phyloP scores from a whole-genome alignment of 2,888 invertebrate species.

The Apomyelois bistriatella region DNA sequence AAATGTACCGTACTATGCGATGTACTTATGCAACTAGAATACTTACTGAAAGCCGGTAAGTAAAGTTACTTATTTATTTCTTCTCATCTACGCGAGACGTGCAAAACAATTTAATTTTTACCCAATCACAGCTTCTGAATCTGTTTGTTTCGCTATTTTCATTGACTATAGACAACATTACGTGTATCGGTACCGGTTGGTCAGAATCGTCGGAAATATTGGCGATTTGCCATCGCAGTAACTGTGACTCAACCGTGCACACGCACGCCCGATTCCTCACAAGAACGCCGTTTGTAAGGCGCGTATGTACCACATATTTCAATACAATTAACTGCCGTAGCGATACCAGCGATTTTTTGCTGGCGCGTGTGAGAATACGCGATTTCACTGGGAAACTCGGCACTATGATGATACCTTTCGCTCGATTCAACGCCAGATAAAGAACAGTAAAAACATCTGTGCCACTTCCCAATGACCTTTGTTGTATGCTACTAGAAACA shows the following conservation, averaged over 20 bases:
- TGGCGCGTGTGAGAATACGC: constrained; percentile 62
- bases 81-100: too few species aligned
- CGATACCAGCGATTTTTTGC: constrained; percentile 57
- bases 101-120: background rate
- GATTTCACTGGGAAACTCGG: constrained; percentile 71
- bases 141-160: constrained; percentile 38
- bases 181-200: constrained; percentile 21
- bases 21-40: too few species aligned
- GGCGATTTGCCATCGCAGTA: constrained; percentile 58
- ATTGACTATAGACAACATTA: constrained; percentile 32
- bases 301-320: constrained; percentile 51
- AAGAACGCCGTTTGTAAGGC: constrained; percentile 35
- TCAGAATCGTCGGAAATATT: constrained; percentile 46
- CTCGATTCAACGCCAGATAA: constrained; percentile 66
- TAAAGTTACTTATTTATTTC: too few species aligned
- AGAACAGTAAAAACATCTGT: constrained; percentile 64
- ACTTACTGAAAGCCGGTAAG: too few species aligned
- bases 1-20: too few species aligned
- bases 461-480: constrained; percentile 74
- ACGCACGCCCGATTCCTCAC: constrained; percentile 40
- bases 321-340: constrained; percentile 59
- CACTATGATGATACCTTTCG: constrained; percentile 69
- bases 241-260: constrained; percentile 43
- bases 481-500: constrained; percentile 52
- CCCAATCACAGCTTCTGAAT: background rate